phyloP scores from a whole-genome alignment of 2,888 invertebrate species.

The Creontiades dilutus region DNA sequence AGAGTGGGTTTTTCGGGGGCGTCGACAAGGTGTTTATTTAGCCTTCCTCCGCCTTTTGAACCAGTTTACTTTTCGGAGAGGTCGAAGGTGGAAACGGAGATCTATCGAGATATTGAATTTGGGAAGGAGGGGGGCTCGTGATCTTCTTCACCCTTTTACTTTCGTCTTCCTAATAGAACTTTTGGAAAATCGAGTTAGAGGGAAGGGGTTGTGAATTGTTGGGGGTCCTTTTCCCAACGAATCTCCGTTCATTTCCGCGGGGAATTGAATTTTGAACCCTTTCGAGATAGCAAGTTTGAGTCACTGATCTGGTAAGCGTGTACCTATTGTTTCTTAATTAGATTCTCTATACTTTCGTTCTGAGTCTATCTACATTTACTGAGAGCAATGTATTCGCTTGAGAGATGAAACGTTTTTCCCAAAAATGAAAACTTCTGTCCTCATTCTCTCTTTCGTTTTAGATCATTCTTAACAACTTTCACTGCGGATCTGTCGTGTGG shows the following conservation, averaged over 20 bases:
- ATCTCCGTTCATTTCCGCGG: constrained; percentile 29
- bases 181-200: constrained; percentile 47
- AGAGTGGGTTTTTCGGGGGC: not conserved
- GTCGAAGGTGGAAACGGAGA: not conserved
- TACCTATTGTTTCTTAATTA: not conserved
- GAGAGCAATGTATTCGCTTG: no score
- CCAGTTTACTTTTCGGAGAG: no score
- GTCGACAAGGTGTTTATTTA: constrained; percentile 38
- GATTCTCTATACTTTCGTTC: no score
- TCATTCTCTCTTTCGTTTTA: no score
- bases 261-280: constrained; percentile 38
- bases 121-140: not conserved
- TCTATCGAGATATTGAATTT: constrained; percentile 44
- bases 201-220: not conserved
- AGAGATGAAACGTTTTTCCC: no score
- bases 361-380: no score
- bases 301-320: not conserved
- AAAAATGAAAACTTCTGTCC: no score
- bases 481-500: no score
- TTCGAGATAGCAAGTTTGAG: not conserved
- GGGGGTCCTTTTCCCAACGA: constrained; percentile 48
- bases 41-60: not conserved
- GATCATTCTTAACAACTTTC: no score
- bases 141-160: constrained; percentile 34
- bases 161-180: constrained; percentile 61